Evolutionary conservation across 35 echinoderm and acorn worm species (phyloP).

Genomic region (Ophiothrix spiculata): DNA sequence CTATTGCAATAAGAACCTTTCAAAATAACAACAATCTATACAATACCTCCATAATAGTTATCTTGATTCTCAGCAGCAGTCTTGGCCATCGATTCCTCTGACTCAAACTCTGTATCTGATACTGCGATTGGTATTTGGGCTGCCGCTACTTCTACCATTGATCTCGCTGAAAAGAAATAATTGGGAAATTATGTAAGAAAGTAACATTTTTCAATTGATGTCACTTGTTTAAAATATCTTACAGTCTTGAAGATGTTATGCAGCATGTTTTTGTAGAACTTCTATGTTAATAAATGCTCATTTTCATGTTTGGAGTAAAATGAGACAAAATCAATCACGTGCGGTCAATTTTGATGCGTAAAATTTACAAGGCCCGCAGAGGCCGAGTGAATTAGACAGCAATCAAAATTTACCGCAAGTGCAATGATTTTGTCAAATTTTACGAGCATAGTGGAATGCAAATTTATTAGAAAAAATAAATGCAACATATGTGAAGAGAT

Average conservation of each 20-base stretch:
- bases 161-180: not conserved
- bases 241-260: not conserved
- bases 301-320: not conserved
- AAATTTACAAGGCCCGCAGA: too few species aligned
- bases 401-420: too few species aligned
- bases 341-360: too few species aligned
- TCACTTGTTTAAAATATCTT: not conserved
- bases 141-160: not conserved
- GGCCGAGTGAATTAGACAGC: too few species aligned
- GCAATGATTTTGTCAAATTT: too few species aligned
- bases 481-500: too few species aligned
- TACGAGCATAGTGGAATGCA: too few species aligned
- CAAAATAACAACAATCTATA: too few species aligned
- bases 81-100: slow-evolving; percentile 62
- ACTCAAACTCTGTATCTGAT: slow-evolving; percentile 28
- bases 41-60: slow-evolving; percentile 76
- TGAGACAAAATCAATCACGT: too few species aligned
- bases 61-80: slow-evolving; percentile 53
- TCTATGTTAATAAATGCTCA: not conserved
- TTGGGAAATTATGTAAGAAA: not conserved
- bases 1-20: too few species aligned
- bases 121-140: not conserved
- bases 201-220: not conserved
- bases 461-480: too few species aligned
- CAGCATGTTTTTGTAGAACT: not conserved